phyloP scores from a whole-genome alignment of 92 coral and sea anemone genomes.

The Blastomussa wellsi region DNA sequence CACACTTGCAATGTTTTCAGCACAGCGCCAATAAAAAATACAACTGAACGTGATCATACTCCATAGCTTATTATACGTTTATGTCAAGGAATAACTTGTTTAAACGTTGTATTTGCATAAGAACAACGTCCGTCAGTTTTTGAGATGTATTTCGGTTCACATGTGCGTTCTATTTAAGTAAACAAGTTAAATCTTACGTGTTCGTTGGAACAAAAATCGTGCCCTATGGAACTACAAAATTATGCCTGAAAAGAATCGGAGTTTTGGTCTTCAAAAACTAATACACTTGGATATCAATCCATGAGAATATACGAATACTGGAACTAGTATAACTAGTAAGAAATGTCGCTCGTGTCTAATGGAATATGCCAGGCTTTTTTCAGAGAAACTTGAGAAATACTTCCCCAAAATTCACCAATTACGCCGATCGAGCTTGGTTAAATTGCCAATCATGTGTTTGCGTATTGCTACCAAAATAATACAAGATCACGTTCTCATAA shows the following conservation, averaged over 20 bases:
- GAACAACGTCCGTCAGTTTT: not conserved
- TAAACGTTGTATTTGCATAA: not conserved
- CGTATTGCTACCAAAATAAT: not conserved
- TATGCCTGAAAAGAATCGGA: not conserved
- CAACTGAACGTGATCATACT: not conserved
- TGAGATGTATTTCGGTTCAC: not conserved
- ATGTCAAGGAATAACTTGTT: not conserved
- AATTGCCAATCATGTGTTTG: not conserved
- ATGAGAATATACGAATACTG: not conserved
- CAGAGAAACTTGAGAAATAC: not conserved
- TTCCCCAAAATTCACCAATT: not conserved
- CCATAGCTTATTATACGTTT: not conserved
- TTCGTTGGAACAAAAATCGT: not conserved
- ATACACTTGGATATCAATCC: too few relatives aligned
- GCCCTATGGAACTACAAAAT: not conserved
- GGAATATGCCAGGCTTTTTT: not conserved
- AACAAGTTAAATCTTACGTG: not conserved
- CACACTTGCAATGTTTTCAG: not conserved
- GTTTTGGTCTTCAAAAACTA: not conserved
- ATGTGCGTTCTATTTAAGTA: not conserved
- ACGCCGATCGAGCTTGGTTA: not conserved
- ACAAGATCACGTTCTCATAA: slow-evolving; percentile 19
- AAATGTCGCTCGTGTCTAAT: not conserved
- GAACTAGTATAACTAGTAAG: not conserved
- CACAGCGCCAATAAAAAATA: not conserved